phyloP scores from a whole-genome alignment of 2,888 invertebrate species.

The Drosophila anomelani region DNA sequence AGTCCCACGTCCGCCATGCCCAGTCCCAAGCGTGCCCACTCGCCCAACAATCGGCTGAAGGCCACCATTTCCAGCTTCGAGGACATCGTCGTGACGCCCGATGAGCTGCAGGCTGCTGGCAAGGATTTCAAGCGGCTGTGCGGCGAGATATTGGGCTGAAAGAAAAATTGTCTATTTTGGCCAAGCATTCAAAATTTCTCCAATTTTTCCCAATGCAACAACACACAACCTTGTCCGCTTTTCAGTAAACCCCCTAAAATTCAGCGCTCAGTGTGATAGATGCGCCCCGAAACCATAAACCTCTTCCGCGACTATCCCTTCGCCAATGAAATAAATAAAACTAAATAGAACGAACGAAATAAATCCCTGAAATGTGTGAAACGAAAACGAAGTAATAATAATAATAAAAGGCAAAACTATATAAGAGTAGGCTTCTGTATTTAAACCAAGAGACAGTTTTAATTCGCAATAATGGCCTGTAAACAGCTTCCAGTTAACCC shows the following conservation, averaged over 20 bases:
- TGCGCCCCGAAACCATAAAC: slow-evolving; percentile 16
- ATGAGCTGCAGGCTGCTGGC: slow-evolving; percentile 77
- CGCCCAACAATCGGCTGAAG: slow-evolving; percentile 48
- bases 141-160: slow-evolving; percentile 68
- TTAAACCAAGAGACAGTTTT: slow-evolving; percentile 33
- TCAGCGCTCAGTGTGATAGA: slow-evolving; percentile 65
- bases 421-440: slow-evolving; percentile 26
- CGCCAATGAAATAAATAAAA: background rate
- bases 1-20: slow-evolving; percentile 55
- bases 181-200: slow-evolving; percentile 70
- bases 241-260: slow-evolving; percentile 13
- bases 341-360: slow-evolving; percentile 27
- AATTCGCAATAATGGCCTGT: slow-evolving; percentile 21
- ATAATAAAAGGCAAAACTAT: slow-evolving; percentile 12
- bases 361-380: slow-evolving; percentile 20
- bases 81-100: slow-evolving; percentile 80
- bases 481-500: slow-evolving; percentile 36
- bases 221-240: slow-evolving; percentile 7
- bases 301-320: background rate
- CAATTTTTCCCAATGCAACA: slow-evolving; percentile 63
- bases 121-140: slow-evolving; percentile 82
- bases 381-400: slow-evolving; percentile 18
- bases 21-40: slow-evolving; percentile 60
- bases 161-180: slow-evolving; percentile 77
- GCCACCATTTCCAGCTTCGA: slow-evolving; percentile 62